Evolutionary conservation across 2,888 invertebrate species (phyloP).

Genomic region (Osmoderma eremita): DNA sequence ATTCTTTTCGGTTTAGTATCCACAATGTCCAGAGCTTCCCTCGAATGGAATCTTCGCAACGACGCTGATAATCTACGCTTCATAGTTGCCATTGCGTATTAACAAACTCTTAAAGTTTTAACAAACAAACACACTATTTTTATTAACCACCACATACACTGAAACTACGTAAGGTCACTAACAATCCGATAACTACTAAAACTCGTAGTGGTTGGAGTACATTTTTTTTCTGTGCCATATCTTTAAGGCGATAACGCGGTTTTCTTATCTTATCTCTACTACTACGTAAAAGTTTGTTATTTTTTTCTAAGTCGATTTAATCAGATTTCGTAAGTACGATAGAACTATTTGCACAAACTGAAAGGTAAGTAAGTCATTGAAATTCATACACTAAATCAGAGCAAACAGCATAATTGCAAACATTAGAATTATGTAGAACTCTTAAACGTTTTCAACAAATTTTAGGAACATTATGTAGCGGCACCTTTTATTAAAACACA

Average conservation of each 20-base stretch:
- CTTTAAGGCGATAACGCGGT: conserved; percentile 23
- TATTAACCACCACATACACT: conserved; percentile 6
- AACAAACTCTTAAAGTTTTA: no score
- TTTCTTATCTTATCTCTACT: conserved; percentile 29
- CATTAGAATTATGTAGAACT: no score
- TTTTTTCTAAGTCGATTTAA: neutral
- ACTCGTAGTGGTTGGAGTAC: neutral
- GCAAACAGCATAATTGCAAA: no score
- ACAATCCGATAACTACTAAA: neutral
- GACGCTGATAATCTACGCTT: conserved; percentile 37
- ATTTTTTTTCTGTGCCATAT: conserved; percentile 10
- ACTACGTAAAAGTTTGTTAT: conserved; percentile 1
- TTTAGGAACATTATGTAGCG: no score
- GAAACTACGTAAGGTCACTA: neutral
- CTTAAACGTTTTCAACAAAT: no score
- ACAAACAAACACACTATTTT: conserved; percentile 4
- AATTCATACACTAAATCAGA: no score
- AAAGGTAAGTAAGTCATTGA: no score
- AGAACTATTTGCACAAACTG: neutral
- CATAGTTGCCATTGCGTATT: conserved; percentile 28
- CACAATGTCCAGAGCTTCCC: conserved; percentile 19
- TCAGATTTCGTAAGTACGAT: conserved; percentile 1
- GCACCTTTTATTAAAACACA: no score
- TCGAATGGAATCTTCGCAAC: conserved; percentile 30
- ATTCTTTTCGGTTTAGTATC: conserved; percentile 5